Evolutionary conservation across 2,888 invertebrate species (phyloP).

Genomic region (Troides helena): DNA sequence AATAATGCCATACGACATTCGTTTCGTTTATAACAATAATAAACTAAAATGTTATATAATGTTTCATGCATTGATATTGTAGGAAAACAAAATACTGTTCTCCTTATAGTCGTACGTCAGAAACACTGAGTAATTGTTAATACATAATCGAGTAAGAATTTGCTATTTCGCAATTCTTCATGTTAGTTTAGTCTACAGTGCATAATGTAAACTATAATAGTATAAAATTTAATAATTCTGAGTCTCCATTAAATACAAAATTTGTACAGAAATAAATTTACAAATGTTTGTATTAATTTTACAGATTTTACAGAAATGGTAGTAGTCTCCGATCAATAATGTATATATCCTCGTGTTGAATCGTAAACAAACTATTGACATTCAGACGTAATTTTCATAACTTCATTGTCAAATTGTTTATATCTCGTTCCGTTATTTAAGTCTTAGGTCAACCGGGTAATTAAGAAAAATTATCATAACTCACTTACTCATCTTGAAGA

Average conservation of each 20-base stretch:
- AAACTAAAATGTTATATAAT: not conserved
- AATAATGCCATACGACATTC: not conserved
- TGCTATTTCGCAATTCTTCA: not conserved
- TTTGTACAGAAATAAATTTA: not conserved
- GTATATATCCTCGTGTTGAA: not conserved
- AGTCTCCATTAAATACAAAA: not conserved
- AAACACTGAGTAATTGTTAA: not conserved
- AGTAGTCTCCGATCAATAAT: not conserved
- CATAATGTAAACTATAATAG: no score
- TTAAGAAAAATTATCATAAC: conserved; percentile 23
- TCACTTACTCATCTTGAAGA: conserved; percentile 6
- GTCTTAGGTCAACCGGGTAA: conserved; percentile 28
- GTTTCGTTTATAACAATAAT: not conserved
- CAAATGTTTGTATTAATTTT: not conserved
- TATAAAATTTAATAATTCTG: not conserved
- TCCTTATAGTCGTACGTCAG: not conserved
- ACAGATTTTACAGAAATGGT: not conserved
- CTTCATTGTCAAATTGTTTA: conserved; percentile 30
- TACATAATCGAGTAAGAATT: not conserved
- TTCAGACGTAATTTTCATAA: conserved; percentile 23
- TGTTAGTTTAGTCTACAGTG: no score
- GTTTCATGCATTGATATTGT: not conserved
- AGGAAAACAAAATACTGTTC: not conserved
- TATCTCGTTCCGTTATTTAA: conserved; percentile 25
- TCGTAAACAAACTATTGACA: conserved; percentile 18